A percentile compares a stretch with the other conserved stretches of the same genome.
These are phyloP conservation scores for Notamacropus eugenii DNA, from an alignment of 2,797 vertebrate genomes.

Conservation along the genomic window DNA sequence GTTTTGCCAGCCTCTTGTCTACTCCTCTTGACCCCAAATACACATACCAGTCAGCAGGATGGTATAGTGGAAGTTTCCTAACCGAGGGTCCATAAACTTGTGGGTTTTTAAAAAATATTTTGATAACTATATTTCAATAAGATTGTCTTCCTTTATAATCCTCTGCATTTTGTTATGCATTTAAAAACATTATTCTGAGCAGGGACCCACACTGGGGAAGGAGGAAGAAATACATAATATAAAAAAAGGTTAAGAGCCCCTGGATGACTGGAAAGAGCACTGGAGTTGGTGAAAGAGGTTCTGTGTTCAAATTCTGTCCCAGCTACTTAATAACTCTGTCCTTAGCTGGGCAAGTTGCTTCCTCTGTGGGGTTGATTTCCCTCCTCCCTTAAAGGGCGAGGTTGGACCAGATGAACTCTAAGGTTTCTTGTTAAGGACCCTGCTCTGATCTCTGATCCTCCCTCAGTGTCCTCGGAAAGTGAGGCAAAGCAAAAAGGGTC, in stretches of 20 bases:
- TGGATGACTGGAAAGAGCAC: not conserved
- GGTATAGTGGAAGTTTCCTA: not conserved
- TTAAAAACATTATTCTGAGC: not conserved
- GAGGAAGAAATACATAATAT: not conserved
- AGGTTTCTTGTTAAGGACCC: not conserved
- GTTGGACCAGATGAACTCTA: not conserved
- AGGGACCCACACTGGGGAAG: not conserved
- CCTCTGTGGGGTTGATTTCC: not conserved
- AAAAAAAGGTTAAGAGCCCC: not conserved
- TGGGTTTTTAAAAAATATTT: not conserved
- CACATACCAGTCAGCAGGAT: not conserved
- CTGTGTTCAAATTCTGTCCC: not conserved
- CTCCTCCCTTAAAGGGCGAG: not conserved
- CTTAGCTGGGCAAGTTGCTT: not conserved
- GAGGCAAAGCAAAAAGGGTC: not conserved
- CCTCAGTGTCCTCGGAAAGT: not conserved
- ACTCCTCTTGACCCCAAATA: constrained; percentile 27
- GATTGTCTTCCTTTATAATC: not conserved
- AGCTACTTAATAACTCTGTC: not conserved
- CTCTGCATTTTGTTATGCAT: not conserved
- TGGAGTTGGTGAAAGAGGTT: not conserved
- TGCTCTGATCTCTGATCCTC: not conserved
- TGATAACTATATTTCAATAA: not conserved
- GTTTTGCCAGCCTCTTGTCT: constrained; percentile 58
- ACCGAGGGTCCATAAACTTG: not conserved